Conservation (phyloP, 2,888 invertebrate genomes). For the Pachymerium ferrugineum region DNA sequence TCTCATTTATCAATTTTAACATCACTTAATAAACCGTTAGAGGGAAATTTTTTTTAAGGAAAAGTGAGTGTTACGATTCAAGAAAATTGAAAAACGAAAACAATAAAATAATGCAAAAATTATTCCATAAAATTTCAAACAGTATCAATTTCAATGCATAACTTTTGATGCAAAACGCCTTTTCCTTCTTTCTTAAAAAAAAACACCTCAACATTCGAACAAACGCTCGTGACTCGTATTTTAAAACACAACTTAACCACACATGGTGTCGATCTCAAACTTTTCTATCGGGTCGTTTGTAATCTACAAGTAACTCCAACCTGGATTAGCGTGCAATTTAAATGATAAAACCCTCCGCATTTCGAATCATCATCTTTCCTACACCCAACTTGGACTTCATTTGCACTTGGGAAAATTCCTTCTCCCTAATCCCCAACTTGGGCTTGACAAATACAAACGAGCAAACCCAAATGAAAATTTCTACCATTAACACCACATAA, state of each 20-base stretch:
- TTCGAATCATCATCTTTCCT: no score
- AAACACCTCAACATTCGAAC: no score
- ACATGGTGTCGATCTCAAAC: not conserved
- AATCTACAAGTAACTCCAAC: not conserved
- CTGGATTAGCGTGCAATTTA: not conserved
- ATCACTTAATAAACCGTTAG: not conserved
- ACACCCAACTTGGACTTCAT: no score
- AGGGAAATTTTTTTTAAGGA: no score
- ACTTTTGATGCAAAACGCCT: no score
- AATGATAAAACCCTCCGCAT: slow-evolving; percentile 1
- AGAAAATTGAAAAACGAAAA: not conserved
- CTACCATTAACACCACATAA: not conserved
- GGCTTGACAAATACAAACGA: not conserved
- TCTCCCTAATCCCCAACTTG: not conserved
- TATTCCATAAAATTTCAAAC: not conserved
- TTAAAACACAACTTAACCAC: not conserved
- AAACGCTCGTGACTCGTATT: not conserved
- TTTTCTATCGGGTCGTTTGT: not conserved
- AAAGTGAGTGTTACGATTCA: no score
- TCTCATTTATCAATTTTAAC: not conserved
- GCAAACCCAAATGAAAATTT: not conserved
- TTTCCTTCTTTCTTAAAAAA: not conserved
- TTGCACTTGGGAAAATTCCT: not conserved
- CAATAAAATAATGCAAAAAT: not conserved
- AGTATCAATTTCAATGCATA: not conserved